A percentile compares a stretch with the other conserved stretches of the same genome.
phyloP scores from a whole-genome alignment of 1,140 invertebrate species.

The Cylas formicarius region DNA sequence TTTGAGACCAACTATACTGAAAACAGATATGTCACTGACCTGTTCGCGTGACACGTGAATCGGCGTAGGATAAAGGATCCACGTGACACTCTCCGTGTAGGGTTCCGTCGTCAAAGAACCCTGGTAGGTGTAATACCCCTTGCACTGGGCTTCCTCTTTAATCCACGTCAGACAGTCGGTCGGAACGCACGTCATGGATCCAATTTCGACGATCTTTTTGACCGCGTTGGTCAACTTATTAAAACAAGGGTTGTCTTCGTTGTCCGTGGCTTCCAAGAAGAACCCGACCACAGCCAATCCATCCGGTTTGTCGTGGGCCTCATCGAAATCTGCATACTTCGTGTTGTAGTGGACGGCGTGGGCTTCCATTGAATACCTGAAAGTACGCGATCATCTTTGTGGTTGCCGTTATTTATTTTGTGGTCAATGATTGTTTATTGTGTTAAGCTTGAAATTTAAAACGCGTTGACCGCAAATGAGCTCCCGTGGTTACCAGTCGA shows the following conservation, averaged over 20 bases:
- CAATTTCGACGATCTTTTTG: slow-evolving; percentile 35
- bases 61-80: slow-evolving; percentile 66
- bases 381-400: no score
- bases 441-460: no score
- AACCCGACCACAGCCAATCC: slow-evolving; percentile 71
- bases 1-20: no score
- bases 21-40: slow-evolving; percentile 50
- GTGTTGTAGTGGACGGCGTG: slow-evolving; percentile 74
- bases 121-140: slow-evolving; percentile 54
- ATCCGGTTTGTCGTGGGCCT: slow-evolving; percentile 63
- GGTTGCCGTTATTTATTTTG: no score
- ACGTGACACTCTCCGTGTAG: slow-evolving; percentile 62
- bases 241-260: slow-evolving; percentile 41
- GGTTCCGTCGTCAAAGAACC: slow-evolving; percentile 67
- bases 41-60: slow-evolving; percentile 63
- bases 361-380: slow-evolving; percentile 64
- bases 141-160: slow-evolving; percentile 38
- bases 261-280: slow-evolving; percentile 49
- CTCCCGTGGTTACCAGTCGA: no score
- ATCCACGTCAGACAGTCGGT: slow-evolving; percentile 46
- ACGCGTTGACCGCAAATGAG: not conserved
- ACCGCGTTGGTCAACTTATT: slow-evolving; percentile 38
- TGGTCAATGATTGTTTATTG: no score
- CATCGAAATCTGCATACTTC: slow-evolving; percentile 59
- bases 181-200: slow-evolving; percentile 30